Base-by-base conservation (phyloP, 2,797 vertebrate species). In the Eurystomus glaucurus region DNA sequence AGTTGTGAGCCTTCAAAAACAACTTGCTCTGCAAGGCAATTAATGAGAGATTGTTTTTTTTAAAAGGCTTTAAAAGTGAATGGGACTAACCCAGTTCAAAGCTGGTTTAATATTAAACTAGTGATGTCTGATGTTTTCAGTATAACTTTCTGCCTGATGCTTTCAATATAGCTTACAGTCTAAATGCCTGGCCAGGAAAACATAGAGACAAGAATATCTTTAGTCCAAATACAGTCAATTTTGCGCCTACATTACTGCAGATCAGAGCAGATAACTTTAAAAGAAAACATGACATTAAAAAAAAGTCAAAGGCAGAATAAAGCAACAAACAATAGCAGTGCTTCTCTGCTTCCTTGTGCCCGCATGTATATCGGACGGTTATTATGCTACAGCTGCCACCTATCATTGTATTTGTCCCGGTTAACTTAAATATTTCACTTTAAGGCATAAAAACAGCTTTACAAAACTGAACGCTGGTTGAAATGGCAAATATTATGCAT, bases 181-280 rank as follows among this genome's bases (percentile, higher is more conserved):
- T 60, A 71, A 89, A 70, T 52, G 74, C 80, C 68, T 74, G 74
- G 33, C 64, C 64, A 66, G 41, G 43, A 76, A 92, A 85, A 79
- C n/a, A n/a, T 5, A 79, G 0, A 10, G 61, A 65, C 29, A 74
- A 41, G 77, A 74, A n/a, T 82, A 72, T 90, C 62, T 69, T 81
- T 33, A 79, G 80, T 66, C 85, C 60, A 81, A 62, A 75, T 58
- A 58, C 29, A 93, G 83, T 58, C 57, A 88, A 2, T 88, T 90
- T 65, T 37, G 83, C 46, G 54, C 62, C 45, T 66, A 65, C 46
- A 29, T 64, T 64, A 50, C 64, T 79, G 57, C 79, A 65, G 69
- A 60, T 90, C 58, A 84, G 83, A 54, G 57, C 45, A 91, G 62
- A 86, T 64, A 85, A 84, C 61, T 91, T 86, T 43, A 70, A 96